Base-by-base conservation (phyloP, 2,888 invertebrate species). In the Drosophila atroscutellata region DNA sequence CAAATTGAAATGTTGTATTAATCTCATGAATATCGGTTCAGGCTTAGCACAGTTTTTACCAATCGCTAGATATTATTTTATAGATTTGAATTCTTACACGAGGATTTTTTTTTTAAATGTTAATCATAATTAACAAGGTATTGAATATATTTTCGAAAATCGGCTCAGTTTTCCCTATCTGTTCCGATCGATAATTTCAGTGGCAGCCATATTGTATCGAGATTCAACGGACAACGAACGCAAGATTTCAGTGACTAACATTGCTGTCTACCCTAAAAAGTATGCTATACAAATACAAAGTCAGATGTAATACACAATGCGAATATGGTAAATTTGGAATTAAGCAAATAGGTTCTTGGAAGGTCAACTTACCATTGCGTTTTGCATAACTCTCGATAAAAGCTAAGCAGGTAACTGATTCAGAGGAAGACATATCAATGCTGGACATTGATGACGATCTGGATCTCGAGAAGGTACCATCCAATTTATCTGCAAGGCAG, bases 381-480 rank as follows among this genome's bases (percentile, higher is more conserved):
- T 97, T 97, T 76, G 97, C 96, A 94, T 97, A 99, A 86, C 98
- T 97, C 94, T 99, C 99, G 86, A 98, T 97, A 94, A 99, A 99
- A 88, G 97, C 96, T 94, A 99, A 95, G 94, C 98, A 98, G 94
- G 98, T 98, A 92, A 99, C 97, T 93, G 98, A 97, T 94, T 99
- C 99, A 90, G 97, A 96, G 91, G 97, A 96, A 94, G 99, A 98
- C 95, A 98, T 98, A 94, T 99, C 99, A 92, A 99, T 95, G 94
- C 98, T 99, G 92, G 98, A 98, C 97, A 98, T 98, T 94, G 98
- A 98, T 93, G 98, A 98, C 93, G 98, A 98, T 92, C 99, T 95
- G 86, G 99, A 99, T 93, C 99, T 95, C 91, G 98, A 98, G 94
- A 99, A 99, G 90, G 98, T 97, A 94, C 96, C 97, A 95, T 99